Evolutionary conservation across 2,888 invertebrate species (phyloP), one percentile per base, ranked within the genome.

Genomic region (Dryobotodes eremita): DNA sequence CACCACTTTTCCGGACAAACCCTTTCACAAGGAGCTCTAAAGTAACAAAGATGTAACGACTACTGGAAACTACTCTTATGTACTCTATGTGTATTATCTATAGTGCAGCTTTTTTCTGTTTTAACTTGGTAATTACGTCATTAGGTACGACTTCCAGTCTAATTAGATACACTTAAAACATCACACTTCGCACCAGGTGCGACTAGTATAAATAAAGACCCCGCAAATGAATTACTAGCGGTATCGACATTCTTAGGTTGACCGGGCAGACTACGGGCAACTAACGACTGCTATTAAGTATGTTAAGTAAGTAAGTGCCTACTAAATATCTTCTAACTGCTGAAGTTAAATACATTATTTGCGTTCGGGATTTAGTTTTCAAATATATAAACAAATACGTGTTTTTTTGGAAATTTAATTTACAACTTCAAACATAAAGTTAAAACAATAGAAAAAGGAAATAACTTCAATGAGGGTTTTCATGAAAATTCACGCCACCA

Each of bases 201-300:
- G 81, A 62, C 57, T 17, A 42, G 50, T 68, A 68, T 80, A 68
- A 85, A 71, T 85, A 85, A 71, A 80, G 23, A 57, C 55, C 61
- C 66, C 31, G 15, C 61, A 68, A 80, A 85, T 80, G 68, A 81
- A 71, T 85, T 80, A 57, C 46, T n/a, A n/a, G 5, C 61, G 42
- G 50, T 62, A 82, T 85, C 61, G 86, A 73, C 57, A 36, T 57
- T 36, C 64, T 53, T 36, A 68, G 66, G 61, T 62, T 85, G 82
- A 85, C 73, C 55, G 65, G n/a, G 46, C 53, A 31, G 61, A 36
- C 26, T 50, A n/a, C 50, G 55, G 42, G 59, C 42, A 13, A 17
- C 55, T 71, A 80, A 71, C 55, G 61, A 68, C 65, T 55, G 15
- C n/a, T 46, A 69, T 59, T 69, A 64, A 36, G 31, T 50, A 26